These are phyloP conservation scores for Zalophus californianus DNA, from an alignment of 2,797 vertebrate genomes.

Conservation along the genomic window DNA sequence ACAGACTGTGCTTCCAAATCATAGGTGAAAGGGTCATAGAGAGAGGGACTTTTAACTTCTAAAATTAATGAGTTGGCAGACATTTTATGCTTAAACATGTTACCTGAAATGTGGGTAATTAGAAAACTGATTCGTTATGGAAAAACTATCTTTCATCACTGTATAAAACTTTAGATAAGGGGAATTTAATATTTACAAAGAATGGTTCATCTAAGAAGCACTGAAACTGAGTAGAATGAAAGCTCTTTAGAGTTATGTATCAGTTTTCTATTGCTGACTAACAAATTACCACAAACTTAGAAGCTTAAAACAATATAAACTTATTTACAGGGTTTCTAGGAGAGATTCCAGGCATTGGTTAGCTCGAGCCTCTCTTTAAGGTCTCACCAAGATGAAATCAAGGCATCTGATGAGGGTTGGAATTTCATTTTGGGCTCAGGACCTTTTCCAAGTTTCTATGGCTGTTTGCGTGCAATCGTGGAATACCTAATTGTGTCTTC, in stretches of 20 bases:
- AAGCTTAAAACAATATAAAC: not conserved
- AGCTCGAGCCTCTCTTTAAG: not conserved
- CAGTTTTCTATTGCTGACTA: not conserved
- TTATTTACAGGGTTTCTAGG: not conserved
- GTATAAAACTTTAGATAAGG: not conserved
- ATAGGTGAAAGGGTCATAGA: not conserved
- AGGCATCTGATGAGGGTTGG: fast-evolving
- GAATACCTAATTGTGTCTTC: not conserved
- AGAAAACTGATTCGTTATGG: not conserved
- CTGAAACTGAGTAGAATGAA: not conserved
- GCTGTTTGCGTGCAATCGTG: not conserved
- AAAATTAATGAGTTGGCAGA: not conserved
- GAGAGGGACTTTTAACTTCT: not conserved
- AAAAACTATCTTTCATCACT: not conserved
- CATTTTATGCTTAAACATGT: not conserved
- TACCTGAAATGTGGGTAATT: not conserved
- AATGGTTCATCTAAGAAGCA: not conserved
- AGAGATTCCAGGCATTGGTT: not conserved
- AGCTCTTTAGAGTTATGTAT: not conserved
- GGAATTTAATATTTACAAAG: not conserved
- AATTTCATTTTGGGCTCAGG: not conserved
- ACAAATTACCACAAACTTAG: not conserved
- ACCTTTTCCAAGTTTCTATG: not conserved
- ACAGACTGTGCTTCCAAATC: not conserved
- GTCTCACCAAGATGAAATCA: not conserved